A percentile compares a stretch with the other conserved stretches of the same genome.
phyloP scores from a whole-genome alignment of 2,797 vertebrate genomes.

The Oreonectes daqikongensis region DNA sequence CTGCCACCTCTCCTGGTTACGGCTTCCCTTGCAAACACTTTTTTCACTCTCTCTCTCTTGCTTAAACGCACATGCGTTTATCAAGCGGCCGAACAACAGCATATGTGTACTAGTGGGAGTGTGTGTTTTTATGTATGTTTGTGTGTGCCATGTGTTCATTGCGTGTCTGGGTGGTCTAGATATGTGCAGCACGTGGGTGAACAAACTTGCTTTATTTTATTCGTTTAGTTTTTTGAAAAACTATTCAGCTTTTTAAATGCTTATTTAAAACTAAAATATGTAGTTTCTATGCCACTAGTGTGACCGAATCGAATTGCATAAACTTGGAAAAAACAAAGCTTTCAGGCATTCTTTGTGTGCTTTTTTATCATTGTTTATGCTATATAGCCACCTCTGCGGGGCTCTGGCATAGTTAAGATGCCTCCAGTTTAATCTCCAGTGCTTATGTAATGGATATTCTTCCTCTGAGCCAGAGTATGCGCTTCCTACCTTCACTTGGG shows the following conservation, averaged over 20 bases:
- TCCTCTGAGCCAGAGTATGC: slow-evolving; percentile 60
- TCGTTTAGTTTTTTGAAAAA: not conserved
- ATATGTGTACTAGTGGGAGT: not conserved
- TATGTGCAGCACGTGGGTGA: not conserved
- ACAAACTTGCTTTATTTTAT: not conserved
- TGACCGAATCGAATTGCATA: not conserved
- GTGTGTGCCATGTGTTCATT: slow-evolving; percentile 46
- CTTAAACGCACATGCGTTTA: not conserved
- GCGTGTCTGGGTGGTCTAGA: slow-evolving; percentile 61
- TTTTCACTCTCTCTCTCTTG: slow-evolving; percentile 4
- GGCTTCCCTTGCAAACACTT: slow-evolving; percentile 29
- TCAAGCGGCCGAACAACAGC: not conserved
- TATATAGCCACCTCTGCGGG: slow-evolving; percentile 65
- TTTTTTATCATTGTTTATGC: slow-evolving; percentile 38
- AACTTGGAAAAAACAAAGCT: not conserved
- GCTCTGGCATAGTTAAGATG: slow-evolving; percentile 72
- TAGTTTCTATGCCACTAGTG: not conserved
- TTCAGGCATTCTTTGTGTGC: not conserved
- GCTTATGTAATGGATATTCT: slow-evolving; percentile 77
- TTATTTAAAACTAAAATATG: not conserved
- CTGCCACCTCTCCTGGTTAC: slow-evolving; percentile 52
- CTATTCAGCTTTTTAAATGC: not conserved
- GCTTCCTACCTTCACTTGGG: slow-evolving; percentile 35
- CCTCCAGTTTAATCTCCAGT: slow-evolving; percentile 70
- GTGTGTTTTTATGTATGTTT: slow-evolving; percentile 22